These are phyloP conservation scores for Neotoxoptera formosana DNA, from an alignment of 1,140 invertebrate genomes.

Conservation along the genomic window DNA sequence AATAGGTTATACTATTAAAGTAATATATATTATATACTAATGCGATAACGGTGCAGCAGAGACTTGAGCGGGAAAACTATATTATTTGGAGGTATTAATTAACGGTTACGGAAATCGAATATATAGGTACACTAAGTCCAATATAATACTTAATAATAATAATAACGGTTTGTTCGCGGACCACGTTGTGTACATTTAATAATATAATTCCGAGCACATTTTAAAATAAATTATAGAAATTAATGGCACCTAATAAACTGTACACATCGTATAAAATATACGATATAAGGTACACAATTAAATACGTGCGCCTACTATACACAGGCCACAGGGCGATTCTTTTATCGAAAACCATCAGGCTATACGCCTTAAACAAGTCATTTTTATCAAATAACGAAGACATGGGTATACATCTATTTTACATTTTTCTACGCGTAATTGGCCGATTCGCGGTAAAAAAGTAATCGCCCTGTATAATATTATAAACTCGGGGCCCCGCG, in stretches of 20 bases:
- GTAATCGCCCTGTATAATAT: not conserved
- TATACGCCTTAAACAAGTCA: not conserved
- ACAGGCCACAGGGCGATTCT: not conserved
- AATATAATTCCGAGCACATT: not conserved
- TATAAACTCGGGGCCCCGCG: too few relatives aligned
- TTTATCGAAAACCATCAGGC: not conserved
- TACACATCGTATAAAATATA: not conserved
- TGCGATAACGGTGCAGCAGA: not conserved
- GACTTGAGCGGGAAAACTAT: not conserved
- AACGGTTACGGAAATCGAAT: not conserved
- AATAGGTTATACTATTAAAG: not conserved
- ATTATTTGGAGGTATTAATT: not conserved
- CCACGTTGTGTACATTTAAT: not conserved
- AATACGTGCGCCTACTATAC: not conserved
- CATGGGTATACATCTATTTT: not conserved
- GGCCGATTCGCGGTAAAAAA: not conserved
- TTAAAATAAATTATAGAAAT: not conserved
- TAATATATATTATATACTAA: not conserved
- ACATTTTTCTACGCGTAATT: not conserved
- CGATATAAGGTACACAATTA: not conserved
- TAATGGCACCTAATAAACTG: not conserved
- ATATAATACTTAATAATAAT: not conserved
- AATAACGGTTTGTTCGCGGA: not conserved
- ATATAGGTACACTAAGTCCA: not conserved
- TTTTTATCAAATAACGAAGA: not conserved